Conservation (phyloP, 2,797 vertebrate genomes). For the Pipistrellus pygmaeus region DNA sequence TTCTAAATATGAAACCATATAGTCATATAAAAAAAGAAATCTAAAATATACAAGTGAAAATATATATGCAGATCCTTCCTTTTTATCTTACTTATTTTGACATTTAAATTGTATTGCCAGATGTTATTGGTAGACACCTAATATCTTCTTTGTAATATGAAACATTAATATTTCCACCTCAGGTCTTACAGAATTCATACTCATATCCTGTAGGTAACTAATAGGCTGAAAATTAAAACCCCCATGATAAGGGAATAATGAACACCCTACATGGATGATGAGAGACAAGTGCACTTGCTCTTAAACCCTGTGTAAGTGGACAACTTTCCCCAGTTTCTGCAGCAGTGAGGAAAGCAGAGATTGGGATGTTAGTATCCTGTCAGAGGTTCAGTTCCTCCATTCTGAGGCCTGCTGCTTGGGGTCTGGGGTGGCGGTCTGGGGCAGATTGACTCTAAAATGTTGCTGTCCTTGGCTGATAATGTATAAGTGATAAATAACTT, state of each 20-base stretch:
- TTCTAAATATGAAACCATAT: not conserved
- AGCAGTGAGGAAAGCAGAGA: not conserved
- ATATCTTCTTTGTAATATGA: not conserved
- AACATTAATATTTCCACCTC: not conserved
- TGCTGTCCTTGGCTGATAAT: slow-evolving; percentile 21
- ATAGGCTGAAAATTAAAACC: not conserved
- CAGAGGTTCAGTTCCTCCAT: not conserved
- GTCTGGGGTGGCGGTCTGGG: not conserved
- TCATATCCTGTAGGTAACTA: not conserved
- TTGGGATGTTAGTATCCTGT: not conserved
- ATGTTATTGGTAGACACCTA: slow-evolving; percentile 48
- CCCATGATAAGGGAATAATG: not conserved
- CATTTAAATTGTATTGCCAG: slow-evolving; percentile 31
- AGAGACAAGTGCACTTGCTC: not conserved
- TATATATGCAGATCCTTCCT: not conserved
- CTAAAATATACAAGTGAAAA: not conserved
- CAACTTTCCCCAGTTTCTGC: not conserved
- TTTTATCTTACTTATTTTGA: slow-evolving; percentile 27
- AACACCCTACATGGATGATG: not conserved
- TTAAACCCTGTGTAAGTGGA: not conserved
- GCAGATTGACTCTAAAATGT: not conserved
- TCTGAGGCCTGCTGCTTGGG: not conserved
- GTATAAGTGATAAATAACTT: not conserved
- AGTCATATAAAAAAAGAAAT: slow-evolving; percentile 60
- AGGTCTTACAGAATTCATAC: not conserved